These are phyloP conservation scores for Halcyon senegalensis DNA, from an alignment of 2,113 vertebrate species.

Conservation along the genomic window DNA sequence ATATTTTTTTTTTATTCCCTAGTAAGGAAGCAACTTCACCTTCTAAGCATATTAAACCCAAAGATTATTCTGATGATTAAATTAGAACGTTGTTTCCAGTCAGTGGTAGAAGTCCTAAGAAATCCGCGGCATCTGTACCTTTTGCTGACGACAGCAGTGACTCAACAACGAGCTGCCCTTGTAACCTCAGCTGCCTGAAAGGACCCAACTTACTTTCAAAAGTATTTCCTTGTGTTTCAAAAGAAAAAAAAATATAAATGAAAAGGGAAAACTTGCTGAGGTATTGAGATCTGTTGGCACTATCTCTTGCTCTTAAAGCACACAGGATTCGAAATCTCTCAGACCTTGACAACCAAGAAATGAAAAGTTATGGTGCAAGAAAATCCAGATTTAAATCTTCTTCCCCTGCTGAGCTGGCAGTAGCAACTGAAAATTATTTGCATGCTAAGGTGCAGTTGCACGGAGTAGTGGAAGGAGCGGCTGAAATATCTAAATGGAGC, in stretches of 20 bases:
- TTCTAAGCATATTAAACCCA: not conserved
- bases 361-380: conserved; percentile 45
- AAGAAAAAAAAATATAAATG: not conserved
- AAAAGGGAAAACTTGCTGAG: conserved; percentile 1
- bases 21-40: not conserved
- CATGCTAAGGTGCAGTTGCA: not conserved
- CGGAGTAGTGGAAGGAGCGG: not conserved
- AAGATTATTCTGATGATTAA: not conserved
- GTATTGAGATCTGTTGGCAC: not conserved
- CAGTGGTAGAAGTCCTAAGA: not conserved
- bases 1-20: not conserved
- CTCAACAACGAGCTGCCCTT: not conserved
- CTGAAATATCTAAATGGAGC: not conserved
- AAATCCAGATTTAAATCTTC: conserved; percentile 65
- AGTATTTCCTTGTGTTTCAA: not conserved
- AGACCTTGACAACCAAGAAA: conserved; percentile 55
- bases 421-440: conserved; percentile 19
- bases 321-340: not conserved
- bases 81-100: not conserved
- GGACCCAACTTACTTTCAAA: not conserved
- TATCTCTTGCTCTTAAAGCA: not conserved
- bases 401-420: conserved; percentile 55
- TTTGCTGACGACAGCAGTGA: not conserved
- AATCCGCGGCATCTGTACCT: not conserved
- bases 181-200: not conserved